Conservation (phyloP, 2,888 invertebrate genomes). For the Cerceris ruficornis region DNA sequence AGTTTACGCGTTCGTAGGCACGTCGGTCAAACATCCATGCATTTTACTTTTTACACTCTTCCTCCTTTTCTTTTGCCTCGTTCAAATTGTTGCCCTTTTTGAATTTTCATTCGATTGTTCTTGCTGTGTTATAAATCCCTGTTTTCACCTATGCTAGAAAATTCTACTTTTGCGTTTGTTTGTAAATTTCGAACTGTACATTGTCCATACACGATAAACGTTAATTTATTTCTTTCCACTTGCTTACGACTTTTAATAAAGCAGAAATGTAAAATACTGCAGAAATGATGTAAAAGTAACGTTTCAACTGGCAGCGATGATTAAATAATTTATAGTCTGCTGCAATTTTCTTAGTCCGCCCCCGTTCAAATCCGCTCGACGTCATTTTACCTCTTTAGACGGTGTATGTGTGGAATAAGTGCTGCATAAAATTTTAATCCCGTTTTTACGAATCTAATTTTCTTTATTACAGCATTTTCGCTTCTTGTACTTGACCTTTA, state of each 20-base stretch:
- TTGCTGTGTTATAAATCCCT: neutral
- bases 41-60: neutral
- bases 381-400: neutral
- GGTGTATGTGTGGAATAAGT: neutral
- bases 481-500: conserved; percentile 39
- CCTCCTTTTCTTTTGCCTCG: neutral
- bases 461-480: conserved; percentile 15
- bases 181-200: no score
- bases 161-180: no score
- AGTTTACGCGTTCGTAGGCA: conserved; percentile 43
- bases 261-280: no score
- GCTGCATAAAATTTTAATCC: conserved; percentile 49
- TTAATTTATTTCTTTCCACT: no score
- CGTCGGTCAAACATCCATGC: conserved; percentile 37
- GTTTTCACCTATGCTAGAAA: neutral
- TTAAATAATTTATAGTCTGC: no score
- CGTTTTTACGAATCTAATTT: conserved; percentile 48
- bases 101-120: neutral
- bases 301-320: no score
- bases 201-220: no score
- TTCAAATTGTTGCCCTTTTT: neutral
- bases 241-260: no score
- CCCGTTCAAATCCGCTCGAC: neutral
- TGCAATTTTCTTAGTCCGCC: neutral
- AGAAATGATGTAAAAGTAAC: no score